Conservation (phyloP, 2,797 vertebrate genomes). For the Chaunax sp. region DNA sequence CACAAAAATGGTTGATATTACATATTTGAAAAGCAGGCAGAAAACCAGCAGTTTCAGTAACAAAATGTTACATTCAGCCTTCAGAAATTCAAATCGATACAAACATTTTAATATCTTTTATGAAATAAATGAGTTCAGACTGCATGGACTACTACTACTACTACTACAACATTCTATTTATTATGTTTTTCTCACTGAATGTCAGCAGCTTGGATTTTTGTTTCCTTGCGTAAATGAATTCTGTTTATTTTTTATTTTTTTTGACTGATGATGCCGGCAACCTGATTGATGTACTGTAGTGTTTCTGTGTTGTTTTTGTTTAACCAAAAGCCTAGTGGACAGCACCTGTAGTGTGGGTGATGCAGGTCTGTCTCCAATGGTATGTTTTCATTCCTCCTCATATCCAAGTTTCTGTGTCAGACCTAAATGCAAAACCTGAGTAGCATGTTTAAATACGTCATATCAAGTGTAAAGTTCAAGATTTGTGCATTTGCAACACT, state of each 20-base stretch:
- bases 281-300: constrained; percentile 38
- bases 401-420: background rate
- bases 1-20: no score
- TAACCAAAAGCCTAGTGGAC: constrained; percentile 37
- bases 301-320: constrained; percentile 58
- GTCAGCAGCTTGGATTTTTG: background rate
- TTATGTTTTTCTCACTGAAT: background rate
- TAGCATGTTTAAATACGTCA: no score
- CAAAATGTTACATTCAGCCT: no score
- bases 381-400: constrained; percentile 8
- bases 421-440: no score
- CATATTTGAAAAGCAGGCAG: no score
- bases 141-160: background rate
- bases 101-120: no score
- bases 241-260: background rate
- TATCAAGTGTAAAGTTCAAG: no score
- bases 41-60: no score
- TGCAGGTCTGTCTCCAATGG: constrained; percentile 34
- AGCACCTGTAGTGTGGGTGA: constrained; percentile 26
- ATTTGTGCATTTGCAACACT: no score
- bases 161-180: background rate
- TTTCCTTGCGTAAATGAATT: background rate
- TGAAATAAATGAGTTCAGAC: background rate
- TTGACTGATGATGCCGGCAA: background rate
- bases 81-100: no score